Percentiles rank a stretch among this genome's conserved stretches.
These are phyloP conservation scores for Arctopsyche grandis DNA, from an alignment of 1,140 invertebrate species.

Conservation along the genomic window DNA sequence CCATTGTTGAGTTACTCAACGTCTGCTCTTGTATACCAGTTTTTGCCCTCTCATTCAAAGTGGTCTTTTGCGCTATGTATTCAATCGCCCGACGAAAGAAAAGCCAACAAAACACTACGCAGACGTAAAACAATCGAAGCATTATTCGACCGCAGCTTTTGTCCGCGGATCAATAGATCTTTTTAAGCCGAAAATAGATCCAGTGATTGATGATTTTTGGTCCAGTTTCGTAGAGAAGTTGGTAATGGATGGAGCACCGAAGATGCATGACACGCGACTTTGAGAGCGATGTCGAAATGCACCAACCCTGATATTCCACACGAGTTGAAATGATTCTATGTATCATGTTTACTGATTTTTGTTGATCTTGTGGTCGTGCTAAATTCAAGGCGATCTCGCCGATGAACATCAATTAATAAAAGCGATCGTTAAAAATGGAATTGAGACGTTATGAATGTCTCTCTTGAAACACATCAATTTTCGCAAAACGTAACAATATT, in stretches of 20 bases:
- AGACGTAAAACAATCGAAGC: neutral
- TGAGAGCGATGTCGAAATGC: no score
- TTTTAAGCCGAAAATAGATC: neutral
- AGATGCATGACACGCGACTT: constrained; percentile 5
- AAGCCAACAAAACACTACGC: neutral
- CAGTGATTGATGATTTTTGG: constrained; percentile 5
- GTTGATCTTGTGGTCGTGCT: neutral
- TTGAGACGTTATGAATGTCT: constrained; percentile 9
- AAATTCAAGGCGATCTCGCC: neutral
- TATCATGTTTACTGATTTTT: no score
- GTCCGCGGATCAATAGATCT: neutral
- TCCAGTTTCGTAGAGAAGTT: neutral
- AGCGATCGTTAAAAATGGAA: neutral
- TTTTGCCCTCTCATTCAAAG: no score
- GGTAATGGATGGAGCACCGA: constrained; percentile 17
- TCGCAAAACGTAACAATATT: constrained; percentile 1
- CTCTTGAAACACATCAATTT: constrained; percentile 11
- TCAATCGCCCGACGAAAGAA: neutral
- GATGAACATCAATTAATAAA: constrained; percentile 14
- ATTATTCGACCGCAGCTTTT: neutral
- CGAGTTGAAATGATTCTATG: no score
- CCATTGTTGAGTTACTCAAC: no score
- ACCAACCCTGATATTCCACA: no score
- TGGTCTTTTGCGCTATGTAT: no score
- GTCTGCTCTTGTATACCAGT: no score